These are phyloP conservation scores for Tanypteryx hageni DNA, from an alignment of 2,888 invertebrate genomes.

Conservation along the genomic window DNA sequence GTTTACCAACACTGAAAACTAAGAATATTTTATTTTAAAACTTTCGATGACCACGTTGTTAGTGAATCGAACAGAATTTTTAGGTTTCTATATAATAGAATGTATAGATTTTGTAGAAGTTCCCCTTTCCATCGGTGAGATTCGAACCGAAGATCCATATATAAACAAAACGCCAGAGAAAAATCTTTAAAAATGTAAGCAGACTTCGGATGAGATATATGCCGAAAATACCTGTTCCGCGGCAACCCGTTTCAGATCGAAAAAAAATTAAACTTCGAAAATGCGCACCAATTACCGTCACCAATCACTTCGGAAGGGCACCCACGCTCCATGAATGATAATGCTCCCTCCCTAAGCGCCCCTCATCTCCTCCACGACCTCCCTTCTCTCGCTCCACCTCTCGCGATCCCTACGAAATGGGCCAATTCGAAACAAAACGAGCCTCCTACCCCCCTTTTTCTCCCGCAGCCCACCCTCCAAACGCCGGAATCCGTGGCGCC, in stretches of 20 bases:
- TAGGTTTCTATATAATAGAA: no score
- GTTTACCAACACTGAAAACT: no score
- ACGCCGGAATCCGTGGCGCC: neutral
- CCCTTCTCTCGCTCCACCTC: neutral
- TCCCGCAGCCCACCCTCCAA: no score
- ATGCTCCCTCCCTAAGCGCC: neutral
- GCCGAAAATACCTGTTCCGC: neutral
- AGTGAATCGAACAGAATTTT: no score
- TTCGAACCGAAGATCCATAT: neutral
- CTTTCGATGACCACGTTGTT: no score
- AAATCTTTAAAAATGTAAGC: neutral
- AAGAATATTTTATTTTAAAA: no score
- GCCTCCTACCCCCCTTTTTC: neutral
- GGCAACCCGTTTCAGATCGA: neutral
- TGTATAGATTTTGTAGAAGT: neutral
- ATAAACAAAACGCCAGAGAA: neutral
- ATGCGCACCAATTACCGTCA: constrained; percentile 7
- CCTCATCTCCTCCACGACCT: neutral
- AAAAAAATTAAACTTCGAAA: neutral
- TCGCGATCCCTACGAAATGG: neutral
- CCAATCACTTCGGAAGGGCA: constrained; percentile 20
- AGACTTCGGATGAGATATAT: neutral
- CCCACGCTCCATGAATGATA: constrained; percentile 52
- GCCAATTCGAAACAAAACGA: neutral
- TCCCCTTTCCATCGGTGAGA: neutral